Percentiles rank a stretch among this genome's conserved stretches.
Evolutionary conservation across 2,888 invertebrate genomes (phyloP).

Genomic region (Drosophila suboccidentalis): DNA sequence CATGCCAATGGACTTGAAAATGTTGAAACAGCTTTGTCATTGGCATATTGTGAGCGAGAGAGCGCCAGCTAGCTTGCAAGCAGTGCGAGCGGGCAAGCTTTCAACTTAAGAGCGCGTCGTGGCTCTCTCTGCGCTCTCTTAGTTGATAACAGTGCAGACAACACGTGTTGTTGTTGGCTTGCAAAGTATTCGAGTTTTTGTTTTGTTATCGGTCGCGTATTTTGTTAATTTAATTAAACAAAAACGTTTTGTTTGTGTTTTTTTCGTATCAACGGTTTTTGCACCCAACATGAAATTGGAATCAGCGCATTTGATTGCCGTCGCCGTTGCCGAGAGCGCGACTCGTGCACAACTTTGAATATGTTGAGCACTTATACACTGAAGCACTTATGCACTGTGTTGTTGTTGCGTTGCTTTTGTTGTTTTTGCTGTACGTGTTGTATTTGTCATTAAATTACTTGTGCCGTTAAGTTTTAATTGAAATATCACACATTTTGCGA

Average conservation of each 20-base stretch:
- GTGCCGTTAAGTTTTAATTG: constrained; percentile 75
- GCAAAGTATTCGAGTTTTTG: constrained; percentile 59
- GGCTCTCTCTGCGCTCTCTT: constrained; percentile 46
- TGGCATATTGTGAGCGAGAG: constrained; percentile 49
- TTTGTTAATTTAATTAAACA: constrained; percentile 80
- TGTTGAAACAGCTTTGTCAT: constrained; percentile 35
- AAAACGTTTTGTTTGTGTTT: constrained; percentile 79
- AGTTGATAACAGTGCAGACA: constrained; percentile 41
- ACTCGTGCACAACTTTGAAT: constrained; percentile 71
- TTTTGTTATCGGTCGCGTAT: constrained; percentile 63
- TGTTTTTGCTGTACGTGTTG: constrained; percentile 44
- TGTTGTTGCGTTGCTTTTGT: constrained; percentile 31
- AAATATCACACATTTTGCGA: constrained; percentile 74
- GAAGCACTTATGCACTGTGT: constrained; percentile 36
- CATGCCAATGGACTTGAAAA: constrained; percentile 28
- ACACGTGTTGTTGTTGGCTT: constrained; percentile 61
- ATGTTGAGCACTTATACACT: constrained; percentile 58
- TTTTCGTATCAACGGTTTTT: constrained; percentile 51
- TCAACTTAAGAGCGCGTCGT: constrained; percentile 46
- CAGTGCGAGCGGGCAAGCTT: constrained; percentile 44
- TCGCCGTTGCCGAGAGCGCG: constrained; percentile 19
- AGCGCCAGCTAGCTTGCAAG: constrained; percentile 6
- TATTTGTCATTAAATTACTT: constrained; percentile 71
- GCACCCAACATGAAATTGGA: constrained; percentile 67
- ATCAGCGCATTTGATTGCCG: constrained; percentile 65